Conservation (phyloP, 1,140 invertebrate genomes). For the Eriocheir sinensis region DNA sequence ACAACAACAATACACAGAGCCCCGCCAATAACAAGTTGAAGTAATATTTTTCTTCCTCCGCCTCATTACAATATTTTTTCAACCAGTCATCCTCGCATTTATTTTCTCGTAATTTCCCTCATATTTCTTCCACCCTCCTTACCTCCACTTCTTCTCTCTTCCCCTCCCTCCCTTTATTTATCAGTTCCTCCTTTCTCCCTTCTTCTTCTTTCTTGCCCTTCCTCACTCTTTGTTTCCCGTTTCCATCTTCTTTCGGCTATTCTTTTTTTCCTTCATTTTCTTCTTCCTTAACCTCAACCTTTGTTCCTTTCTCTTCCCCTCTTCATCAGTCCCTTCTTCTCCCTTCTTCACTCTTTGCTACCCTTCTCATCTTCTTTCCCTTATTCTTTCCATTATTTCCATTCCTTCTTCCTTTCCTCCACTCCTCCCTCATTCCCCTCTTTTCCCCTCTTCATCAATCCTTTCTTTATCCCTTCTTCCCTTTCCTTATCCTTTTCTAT, state of each 20-base stretch:
- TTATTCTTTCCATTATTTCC: too few relatives aligned
- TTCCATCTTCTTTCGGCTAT: too few relatives aligned
- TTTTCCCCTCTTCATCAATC: too few relatives aligned
- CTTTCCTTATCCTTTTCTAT: too few relatives aligned
- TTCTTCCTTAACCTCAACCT: not conserved
- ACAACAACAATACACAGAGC: too few relatives aligned
- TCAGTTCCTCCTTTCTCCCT: too few relatives aligned
- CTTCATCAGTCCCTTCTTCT: not conserved
- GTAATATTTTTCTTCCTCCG: not conserved
- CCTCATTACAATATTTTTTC: not conserved
- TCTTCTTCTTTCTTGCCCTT: too few relatives aligned
- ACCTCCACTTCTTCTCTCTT: too few relatives aligned
- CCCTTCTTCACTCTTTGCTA: too few relatives aligned
- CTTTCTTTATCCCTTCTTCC: not conserved
- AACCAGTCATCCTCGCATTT: not conserved
- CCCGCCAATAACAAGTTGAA: not conserved
- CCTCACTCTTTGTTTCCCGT: not conserved
- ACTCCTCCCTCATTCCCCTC: not conserved
- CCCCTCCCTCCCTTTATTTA: too few relatives aligned
- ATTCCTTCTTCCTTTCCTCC: not conserved
- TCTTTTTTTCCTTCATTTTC: too few relatives aligned
- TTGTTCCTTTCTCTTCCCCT: not conserved
- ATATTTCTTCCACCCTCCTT: not conserved
- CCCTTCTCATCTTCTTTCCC: too few relatives aligned
- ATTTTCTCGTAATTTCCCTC: not conserved